These are phyloP conservation scores for Girardinichthys multiradiatus DNA, from an alignment of 2,113 vertebrate genomes.

Conservation along the genomic window DNA sequence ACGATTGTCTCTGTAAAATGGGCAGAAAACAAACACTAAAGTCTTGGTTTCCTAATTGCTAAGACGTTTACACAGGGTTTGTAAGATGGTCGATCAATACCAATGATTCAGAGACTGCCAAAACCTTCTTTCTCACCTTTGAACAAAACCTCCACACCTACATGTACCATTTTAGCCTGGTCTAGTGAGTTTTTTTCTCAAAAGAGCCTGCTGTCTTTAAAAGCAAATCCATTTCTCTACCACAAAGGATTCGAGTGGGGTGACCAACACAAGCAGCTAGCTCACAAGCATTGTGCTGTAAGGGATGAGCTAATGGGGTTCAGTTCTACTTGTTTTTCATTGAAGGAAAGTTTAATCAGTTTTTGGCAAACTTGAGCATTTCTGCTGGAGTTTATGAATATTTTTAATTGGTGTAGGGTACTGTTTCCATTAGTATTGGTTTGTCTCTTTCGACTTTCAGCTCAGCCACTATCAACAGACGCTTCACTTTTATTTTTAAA, in stretches of 20 bases:
- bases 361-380: background rate
- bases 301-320: slow-evolving; percentile 43
- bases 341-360: slow-evolving; percentile 4
- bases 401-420: too few species aligned
- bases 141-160: slow-evolving; percentile 46
- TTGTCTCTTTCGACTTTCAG: background rate
- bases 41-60: slow-evolving; percentile 34
- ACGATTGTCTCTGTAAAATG: slow-evolving; percentile 15
- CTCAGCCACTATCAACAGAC: background rate
- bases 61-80: slow-evolving; percentile 2
- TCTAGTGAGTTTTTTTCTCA: slow-evolving; percentile 9
- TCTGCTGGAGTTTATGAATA: background rate
- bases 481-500: background rate
- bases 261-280: slow-evolving; percentile 34
- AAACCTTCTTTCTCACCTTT: slow-evolving; percentile 38
- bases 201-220: slow-evolving; percentile 53
- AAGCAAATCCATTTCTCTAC: slow-evolving; percentile 57
- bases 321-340: slow-evolving; percentile 8
- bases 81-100: slow-evolving; percentile 38
- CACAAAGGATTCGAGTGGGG: slow-evolving; percentile 45
- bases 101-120: slow-evolving; percentile 25
- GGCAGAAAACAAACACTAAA: slow-evolving; percentile 12
- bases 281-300: slow-evolving; percentile 21
- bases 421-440: background rate
- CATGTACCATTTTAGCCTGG: slow-evolving; percentile 21